A percentile compares a stretch with the other conserved stretches of the same genome.
Conservation (phyloP, 2,888 invertebrate species). For the Volucella bombylans region DNA sequence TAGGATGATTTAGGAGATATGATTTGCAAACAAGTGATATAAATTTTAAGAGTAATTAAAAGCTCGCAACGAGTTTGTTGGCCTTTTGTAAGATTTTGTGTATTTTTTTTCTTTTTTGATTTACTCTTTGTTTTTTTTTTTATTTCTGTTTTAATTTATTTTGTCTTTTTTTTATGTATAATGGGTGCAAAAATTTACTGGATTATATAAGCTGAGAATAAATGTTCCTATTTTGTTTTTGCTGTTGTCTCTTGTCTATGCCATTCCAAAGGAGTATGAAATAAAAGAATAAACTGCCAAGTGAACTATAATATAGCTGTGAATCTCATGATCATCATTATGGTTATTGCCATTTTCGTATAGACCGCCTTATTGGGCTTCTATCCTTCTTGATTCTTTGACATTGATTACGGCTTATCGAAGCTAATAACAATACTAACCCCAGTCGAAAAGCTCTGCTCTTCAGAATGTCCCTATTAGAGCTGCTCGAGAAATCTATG, state of each 20-base stretch:
- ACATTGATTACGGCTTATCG: too few species aligned
- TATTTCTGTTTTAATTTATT: slow-evolving; percentile 15
- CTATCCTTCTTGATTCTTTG: too few species aligned
- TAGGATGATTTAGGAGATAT: slow-evolving; percentile 45
- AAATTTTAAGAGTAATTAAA: slow-evolving; percentile 62
- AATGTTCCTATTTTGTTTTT: slow-evolving; percentile 63
- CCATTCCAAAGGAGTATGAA: slow-evolving; percentile 52
- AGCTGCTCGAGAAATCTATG: too few species aligned
- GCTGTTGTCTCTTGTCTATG: slow-evolving; percentile 36
- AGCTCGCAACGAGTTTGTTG: slow-evolving; percentile 58
- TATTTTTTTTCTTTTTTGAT: slow-evolving; percentile 22
- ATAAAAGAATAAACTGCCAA: too few species aligned
- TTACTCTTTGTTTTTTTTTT: slow-evolving; percentile 11
- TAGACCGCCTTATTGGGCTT: too few species aligned
- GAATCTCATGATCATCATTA: too few species aligned
- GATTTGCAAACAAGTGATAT: slow-evolving; percentile 73
- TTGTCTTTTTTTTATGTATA: slow-evolving; percentile 7
- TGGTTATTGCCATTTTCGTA: too few species aligned
- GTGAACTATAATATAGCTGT: too few species aligned
- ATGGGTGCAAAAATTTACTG: slow-evolving; percentile 48
- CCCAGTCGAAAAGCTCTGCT: too few species aligned
- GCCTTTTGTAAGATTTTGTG: slow-evolving; percentile 65
- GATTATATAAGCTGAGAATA: slow-evolving; percentile 41
- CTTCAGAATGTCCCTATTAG: too few species aligned
- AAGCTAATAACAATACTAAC: too few species aligned